phyloP scores from a whole-genome alignment of 2,113 vertebrate genomes.

The Gasterosteus nipponicus region DNA sequence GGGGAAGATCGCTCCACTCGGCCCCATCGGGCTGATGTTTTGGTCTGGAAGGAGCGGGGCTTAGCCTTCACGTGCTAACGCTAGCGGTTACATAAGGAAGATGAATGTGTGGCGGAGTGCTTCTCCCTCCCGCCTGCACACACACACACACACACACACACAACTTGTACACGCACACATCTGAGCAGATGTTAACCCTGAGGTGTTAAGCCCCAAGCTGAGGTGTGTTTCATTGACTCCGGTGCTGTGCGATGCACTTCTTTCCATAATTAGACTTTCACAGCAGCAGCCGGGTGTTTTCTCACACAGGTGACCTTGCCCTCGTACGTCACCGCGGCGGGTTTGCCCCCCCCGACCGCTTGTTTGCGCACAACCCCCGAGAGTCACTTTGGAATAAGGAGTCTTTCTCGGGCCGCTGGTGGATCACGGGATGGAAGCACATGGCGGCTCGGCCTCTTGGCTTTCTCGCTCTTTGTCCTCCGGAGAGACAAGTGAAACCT shows the following conservation, averaged over 20 bases:
- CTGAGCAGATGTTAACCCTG: constrained; percentile 31
- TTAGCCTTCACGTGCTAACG: constrained; percentile 62
- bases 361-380: constrained; percentile 11
- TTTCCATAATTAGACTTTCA: constrained; percentile 7
- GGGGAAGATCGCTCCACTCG: constrained; percentile 8
- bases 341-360: constrained; percentile 19
- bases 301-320: constrained; percentile 51
- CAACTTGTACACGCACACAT: constrained; percentile 25
- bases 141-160: constrained; percentile 10
- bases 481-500: constrained; percentile 24
- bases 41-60: constrained; percentile 29
- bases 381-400: constrained; percentile 63
- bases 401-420: constrained; percentile 19
- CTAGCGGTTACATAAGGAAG: constrained; percentile 78
- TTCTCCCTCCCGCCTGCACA: constrained; percentile 25
- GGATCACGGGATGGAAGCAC: constrained; percentile 24
- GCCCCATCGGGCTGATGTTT: constrained; percentile 12
- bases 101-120: constrained; percentile 64
- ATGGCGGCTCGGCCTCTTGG: background rate
- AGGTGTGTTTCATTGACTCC: constrained; percentile 15
- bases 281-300: constrained; percentile 1
- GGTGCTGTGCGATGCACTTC: background rate
- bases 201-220: constrained; percentile 6
- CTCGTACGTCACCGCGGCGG: constrained; percentile 13
- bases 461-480: background rate